Evolutionary conservation across 2,797 vertebrate genomes (phyloP).

Genomic region (Pseudomugil tenellus): DNA sequence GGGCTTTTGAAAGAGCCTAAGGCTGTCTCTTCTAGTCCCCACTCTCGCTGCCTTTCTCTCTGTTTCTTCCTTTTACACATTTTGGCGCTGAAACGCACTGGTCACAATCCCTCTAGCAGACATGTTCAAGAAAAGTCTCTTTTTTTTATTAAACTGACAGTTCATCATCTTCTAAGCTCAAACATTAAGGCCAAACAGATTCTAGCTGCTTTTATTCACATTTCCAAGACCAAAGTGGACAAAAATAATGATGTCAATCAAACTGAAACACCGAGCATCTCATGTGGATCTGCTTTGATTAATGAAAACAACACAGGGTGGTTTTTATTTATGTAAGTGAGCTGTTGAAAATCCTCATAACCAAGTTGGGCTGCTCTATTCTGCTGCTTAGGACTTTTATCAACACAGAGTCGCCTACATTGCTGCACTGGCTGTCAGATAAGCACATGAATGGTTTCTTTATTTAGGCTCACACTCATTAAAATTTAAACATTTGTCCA

Average conservation of each 20-base stretch:
- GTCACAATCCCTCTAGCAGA: constrained; percentile 17
- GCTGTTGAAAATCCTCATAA: constrained; percentile 22
- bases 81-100: constrained; percentile 36
- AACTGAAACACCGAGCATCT: constrained; percentile 19
- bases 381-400: constrained; percentile 22
- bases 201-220: constrained; percentile 4
- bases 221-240: constrained; percentile 13
- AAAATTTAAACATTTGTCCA: constrained; percentile 63
- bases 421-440: constrained; percentile 24
- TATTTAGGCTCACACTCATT: constrained; percentile 68
- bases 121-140: constrained; percentile 23
- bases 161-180: constrained; percentile 25
- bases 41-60: constrained; percentile 26
- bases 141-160: constrained; percentile 37
- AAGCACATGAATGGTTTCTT: constrained; percentile 55
- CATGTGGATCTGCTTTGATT: constrained; percentile 7
- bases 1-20: constrained; percentile 44
- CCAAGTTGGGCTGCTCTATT: constrained; percentile 23
- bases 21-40: constrained; percentile 39
- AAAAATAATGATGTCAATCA: constrained; percentile 35
- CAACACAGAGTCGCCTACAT: constrained; percentile 23
- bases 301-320: constrained; percentile 9
- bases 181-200: constrained; percentile 17
- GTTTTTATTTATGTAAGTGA: constrained; percentile 12
- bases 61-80: constrained; percentile 24